Percentiles rank a stretch among this genome's conserved stretches.
Evolutionary conservation across 1,140 invertebrate genomes (phyloP).

Genomic region (Eupristina koningsbergeri): DNA sequence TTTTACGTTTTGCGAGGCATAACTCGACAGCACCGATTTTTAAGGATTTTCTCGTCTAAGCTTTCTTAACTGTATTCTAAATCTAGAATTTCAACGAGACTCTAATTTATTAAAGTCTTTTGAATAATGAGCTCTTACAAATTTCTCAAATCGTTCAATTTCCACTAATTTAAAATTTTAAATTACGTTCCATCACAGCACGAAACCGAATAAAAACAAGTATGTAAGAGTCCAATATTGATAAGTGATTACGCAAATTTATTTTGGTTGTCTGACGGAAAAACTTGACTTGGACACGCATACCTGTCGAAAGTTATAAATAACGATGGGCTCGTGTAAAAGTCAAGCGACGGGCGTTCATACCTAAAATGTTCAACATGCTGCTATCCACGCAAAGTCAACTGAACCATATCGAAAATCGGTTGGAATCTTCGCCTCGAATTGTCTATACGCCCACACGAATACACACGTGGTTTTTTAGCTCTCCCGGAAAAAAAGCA

Average conservation of each 20-base stretch:
- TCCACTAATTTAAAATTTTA: too few relatives aligned
- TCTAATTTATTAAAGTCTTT: too few relatives aligned
- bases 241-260: constrained; percentile 12
- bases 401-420: background rate
- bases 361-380: constrained; percentile 2
- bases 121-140: too few relatives aligned
- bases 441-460: background rate
- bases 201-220: background rate
- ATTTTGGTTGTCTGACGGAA: background rate
- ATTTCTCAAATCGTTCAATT: too few relatives aligned
- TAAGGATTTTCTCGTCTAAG: background rate
- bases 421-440: background rate
- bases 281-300: background rate
- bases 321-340: constrained; percentile 21
- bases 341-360: background rate
- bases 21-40: too few relatives aligned
- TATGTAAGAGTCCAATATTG: background rate
- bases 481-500: background rate
- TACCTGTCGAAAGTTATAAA: background rate
- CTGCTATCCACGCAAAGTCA: background rate
- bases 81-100: too few relatives aligned
- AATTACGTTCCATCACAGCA: too few relatives aligned
- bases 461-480: background rate
- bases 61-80: too few relatives aligned
- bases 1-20: background rate